Evolutionary conservation across 2,113 vertebrate genomes (phyloP).

Genomic region (Blennius ocellaris): DNA sequence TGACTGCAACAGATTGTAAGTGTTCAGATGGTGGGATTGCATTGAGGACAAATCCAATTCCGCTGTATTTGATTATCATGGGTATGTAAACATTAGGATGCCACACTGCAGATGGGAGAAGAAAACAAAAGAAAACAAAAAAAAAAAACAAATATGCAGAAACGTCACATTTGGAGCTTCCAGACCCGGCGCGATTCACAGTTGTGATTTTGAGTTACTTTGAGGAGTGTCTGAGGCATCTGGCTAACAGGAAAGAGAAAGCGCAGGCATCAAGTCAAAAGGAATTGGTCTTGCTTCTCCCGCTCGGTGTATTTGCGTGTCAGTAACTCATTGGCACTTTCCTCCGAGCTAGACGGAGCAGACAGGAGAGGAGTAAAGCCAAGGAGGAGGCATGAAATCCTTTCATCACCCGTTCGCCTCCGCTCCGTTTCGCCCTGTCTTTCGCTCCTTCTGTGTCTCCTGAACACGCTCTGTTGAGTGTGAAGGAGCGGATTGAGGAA

Average conservation of each 20-base stretch:
- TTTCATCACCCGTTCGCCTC: slow-evolving; percentile 62
- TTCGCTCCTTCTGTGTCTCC: slow-evolving; percentile 46
- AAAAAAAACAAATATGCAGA: no score
- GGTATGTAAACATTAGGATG: slow-evolving; percentile 33
- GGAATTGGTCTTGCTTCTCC: slow-evolving; percentile 33
- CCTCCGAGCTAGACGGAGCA: slow-evolving; percentile 51
- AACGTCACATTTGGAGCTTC: slow-evolving; percentile 17
- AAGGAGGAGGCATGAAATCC: slow-evolving; percentile 66
- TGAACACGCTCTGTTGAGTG: slow-evolving; percentile 54
- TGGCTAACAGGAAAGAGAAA: slow-evolving; percentile 32
- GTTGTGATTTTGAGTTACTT: slow-evolving; percentile 28
- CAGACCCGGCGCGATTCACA: slow-evolving; percentile 32
- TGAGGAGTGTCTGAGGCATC: slow-evolving; percentile 20
- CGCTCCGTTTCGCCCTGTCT: slow-evolving; percentile 47
- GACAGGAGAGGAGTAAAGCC: slow-evolving; percentile 54
- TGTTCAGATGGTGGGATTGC: slow-evolving; percentile 38
- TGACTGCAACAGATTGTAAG: slow-evolving; percentile 5
- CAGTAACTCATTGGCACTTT: slow-evolving; percentile 60
- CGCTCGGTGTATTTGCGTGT: slow-evolving; percentile 50
- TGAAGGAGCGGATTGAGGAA: slow-evolving; percentile 53
- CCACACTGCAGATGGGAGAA: slow-evolving; percentile 33
- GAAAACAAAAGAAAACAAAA: no score
- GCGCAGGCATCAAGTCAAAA: slow-evolving; percentile 37
- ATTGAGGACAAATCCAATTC: slow-evolving; percentile 34
- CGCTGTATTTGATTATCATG: background rate